These are phyloP conservation scores for Anas bahamensis DNA, from an alignment of 2,797 vertebrate genomes.

Conservation along the genomic window DNA sequence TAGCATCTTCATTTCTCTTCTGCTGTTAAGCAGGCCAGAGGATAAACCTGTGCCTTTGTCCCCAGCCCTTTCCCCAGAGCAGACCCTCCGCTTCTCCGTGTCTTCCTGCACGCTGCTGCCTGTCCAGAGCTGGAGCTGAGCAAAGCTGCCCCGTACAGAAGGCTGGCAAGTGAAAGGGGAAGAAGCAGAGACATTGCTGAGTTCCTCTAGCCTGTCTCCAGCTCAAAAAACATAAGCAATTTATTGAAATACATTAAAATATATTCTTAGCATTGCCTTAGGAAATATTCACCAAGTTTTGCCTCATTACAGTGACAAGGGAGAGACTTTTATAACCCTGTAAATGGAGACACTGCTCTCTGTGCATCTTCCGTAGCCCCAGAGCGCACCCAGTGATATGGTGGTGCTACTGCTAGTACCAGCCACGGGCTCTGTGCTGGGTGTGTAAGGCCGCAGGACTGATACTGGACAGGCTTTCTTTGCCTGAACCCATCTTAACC, in stretches of 20 bases:
- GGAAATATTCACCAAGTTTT: background rate
- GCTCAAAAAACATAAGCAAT: background rate
- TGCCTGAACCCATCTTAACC: background rate
- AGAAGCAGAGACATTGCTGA: background rate
- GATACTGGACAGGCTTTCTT: background rate
- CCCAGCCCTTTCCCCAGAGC: background rate
- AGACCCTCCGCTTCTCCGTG: background rate
- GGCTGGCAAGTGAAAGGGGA: background rate
- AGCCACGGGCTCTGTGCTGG: background rate
- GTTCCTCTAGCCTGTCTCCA: background rate
- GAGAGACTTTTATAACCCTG: background rate
- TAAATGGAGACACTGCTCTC: background rate
- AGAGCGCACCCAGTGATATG: background rate
- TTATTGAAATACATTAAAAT: background rate
- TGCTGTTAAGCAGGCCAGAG: background rate
- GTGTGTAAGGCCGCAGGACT: background rate
- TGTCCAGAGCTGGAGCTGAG: background rate
- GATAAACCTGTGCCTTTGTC: background rate
- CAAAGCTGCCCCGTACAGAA: background rate
- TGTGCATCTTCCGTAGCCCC: background rate
- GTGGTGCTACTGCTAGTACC: background rate
- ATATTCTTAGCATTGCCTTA: background rate
- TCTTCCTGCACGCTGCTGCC: background rate
- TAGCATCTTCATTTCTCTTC: background rate
- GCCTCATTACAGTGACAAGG: background rate